Base-by-base conservation (phyloP, 2,888 invertebrate genomes). In the Meliscaeva auricollis region DNA sequence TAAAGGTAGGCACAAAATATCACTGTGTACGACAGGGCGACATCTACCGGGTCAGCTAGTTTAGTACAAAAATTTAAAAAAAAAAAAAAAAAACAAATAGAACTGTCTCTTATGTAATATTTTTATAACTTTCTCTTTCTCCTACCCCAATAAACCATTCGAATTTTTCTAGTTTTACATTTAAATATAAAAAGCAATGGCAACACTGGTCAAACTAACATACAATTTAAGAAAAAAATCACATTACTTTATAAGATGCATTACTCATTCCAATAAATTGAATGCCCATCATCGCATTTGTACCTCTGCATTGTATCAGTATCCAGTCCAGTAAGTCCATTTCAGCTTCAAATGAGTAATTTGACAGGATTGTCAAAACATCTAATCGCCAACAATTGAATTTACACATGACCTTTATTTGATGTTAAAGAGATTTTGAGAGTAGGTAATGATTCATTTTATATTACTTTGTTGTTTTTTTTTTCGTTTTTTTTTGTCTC, bases 351-450 rank as follows among this genome's bases (percentile, higher is more conserved):
- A 44, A 76, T 58, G 35, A 72, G 81, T 81, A 73, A 85, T 85
- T 73, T 85, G 85, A 85, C 85, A 85, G 81, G 50, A 73, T 85
- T 85, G 85, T 85, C 85, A 85, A 85, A 85, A 85, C 76, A 85
- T 64, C 56, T 48, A 50, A 80, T 79, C 62, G 64, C 22, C 68
- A 69, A 41, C 54, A 22, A 69, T 69, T 56, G 30, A 32, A 54
- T 62, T 54, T 72, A 52, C 66, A 60, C 56, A 76, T 80, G 76
- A 81, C 76, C 68, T 75, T 70, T 70, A 64, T 76, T 17, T 35
- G n/a, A 41, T 48, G 17, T 58, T 50, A 54, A 68, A 62, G 66
- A 62, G 52, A 74, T 70, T 35, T 15, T 72, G 77, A 58, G 38
- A 13, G 11, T 11, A 38, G 9, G 38, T 11, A 66, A 60, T 72